Conservation (phyloP, 2,888 invertebrate species). For the Schrankia costaestrigalis region DNA sequence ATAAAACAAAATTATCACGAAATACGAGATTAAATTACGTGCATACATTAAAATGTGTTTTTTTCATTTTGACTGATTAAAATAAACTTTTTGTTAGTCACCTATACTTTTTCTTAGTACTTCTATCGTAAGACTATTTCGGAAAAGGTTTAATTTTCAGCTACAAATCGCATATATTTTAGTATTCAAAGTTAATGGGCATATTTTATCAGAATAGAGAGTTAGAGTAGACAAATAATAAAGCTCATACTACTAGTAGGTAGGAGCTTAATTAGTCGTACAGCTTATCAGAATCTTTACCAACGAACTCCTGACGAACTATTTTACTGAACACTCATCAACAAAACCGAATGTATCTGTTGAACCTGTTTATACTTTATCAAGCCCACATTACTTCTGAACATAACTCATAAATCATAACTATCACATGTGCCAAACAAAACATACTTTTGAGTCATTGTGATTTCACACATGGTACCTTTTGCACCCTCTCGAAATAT, state of each 20-base stretch:
- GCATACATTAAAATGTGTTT: conserved; percentile 46
- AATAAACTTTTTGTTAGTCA: too few species aligned
- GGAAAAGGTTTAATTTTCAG: too few species aligned
- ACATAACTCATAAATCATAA: conserved; percentile 55
- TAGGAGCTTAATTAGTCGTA: too few species aligned
- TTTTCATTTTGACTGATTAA: conserved; percentile 5
- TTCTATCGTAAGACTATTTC: too few species aligned
- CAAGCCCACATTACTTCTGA: conserved; percentile 15
- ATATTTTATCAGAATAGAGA: background rate
- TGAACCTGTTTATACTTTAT: too few species aligned
- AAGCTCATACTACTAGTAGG: too few species aligned
- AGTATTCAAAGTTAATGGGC: background rate
- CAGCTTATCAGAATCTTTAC: too few species aligned
- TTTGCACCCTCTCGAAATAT: conserved; percentile 74
- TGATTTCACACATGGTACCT: conserved; percentile 72
- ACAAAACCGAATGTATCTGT: too few species aligned
- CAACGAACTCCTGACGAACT: too few species aligned
- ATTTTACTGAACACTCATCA: too few species aligned
- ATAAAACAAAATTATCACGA: conserved; percentile 62
- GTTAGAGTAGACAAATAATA: background rate
- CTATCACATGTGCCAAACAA: conserved; percentile 41
- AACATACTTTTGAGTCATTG: conserved; percentile 61
- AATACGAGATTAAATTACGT: conserved; percentile 68
- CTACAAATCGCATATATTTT: too few species aligned
- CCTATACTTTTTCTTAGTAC: too few species aligned